Conservation (phyloP, 1,140 invertebrate genomes). For the Ceratina australensis region DNA sequence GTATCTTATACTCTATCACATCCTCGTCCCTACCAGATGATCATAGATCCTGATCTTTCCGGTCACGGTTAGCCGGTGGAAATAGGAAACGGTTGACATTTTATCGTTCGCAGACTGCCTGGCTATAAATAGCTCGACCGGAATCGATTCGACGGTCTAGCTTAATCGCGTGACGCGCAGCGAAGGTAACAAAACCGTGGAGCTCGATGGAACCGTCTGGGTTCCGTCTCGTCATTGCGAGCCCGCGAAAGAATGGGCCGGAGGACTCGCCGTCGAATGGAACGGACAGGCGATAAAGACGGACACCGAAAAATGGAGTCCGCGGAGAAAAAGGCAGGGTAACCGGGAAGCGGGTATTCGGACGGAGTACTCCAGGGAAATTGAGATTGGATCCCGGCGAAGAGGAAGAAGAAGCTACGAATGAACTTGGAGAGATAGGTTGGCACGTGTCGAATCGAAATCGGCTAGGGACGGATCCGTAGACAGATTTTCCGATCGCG, state of each 20-base stretch:
- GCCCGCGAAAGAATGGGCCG: background rate
- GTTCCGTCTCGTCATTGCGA: background rate
- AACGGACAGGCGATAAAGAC: slow-evolving; percentile 38
- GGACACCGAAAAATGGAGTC: slow-evolving; percentile 27
- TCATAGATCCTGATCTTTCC: background rate
- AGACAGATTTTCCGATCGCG: slow-evolving; percentile 24
- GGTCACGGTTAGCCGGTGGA: background rate
- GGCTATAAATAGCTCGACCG: background rate
- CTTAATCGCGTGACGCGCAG: background rate
- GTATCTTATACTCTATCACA: background rate
- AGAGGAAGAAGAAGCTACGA: slow-evolving; percentile 23
- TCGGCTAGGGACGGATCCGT: background rate
- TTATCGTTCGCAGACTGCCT: background rate
- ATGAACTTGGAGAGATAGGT: slow-evolving; percentile 4
- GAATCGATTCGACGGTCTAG: slow-evolving; percentile 13
- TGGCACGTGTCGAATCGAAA: slow-evolving; percentile 52
- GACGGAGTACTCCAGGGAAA: slow-evolving; percentile 58
- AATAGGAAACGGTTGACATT: background rate
- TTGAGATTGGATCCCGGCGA: slow-evolving; percentile 64
- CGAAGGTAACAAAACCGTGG: background rate
- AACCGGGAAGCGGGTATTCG: slow-evolving; percentile 1
- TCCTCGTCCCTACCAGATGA: slow-evolving; percentile 14
- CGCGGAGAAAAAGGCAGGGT: slow-evolving; percentile 5
- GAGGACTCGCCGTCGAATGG: background rate
- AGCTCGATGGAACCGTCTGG: background rate